Percentiles rank a stretch among this genome's conserved stretches.
phyloP scores from a whole-genome alignment of 2,888 invertebrate genomes.

The Lepidochitona cinerea region DNA sequence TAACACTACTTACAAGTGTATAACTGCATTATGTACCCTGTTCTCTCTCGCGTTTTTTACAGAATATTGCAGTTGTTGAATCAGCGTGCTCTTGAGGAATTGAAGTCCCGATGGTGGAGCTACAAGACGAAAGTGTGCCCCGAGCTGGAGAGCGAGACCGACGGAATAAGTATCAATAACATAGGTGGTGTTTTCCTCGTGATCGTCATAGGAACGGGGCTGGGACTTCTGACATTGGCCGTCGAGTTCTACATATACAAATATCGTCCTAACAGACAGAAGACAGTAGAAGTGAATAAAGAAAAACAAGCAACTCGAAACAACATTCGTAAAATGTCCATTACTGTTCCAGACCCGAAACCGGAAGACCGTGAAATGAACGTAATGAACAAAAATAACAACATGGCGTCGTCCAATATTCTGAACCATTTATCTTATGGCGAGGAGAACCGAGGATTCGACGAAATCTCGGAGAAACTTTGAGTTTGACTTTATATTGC shows the following conservation, averaged over 20 bases:
- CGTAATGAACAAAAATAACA: conserved; percentile 1
- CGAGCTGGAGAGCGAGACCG: conserved; percentile 92
- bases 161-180: conserved; percentile 97
- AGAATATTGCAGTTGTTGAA: conserved; percentile 95
- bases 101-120: conserved; percentile 98
- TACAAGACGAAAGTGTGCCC: conserved; percentile 79
- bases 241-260: conserved; percentile 82
- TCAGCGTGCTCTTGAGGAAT: conserved; percentile 89
- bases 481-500: too few species aligned
- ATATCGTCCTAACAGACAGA: conserved; percentile 2
- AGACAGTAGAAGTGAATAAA: not conserved
- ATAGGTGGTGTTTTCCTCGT: conserved; percentile 98
- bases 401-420: not conserved
- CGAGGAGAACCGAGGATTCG: conserved; percentile 1
- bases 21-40: too few species aligned
- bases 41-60: too few species aligned
- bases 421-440: not conserved
- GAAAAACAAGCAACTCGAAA: not conserved
- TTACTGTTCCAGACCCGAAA: not conserved
- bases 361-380: not conserved
- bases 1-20: too few species aligned
- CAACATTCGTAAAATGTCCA: not conserved
- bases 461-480: conserved; percentile 5
- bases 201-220: conserved; percentile 93
- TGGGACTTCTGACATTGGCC: conserved; percentile 90